A percentile compares a stretch with the other conserved stretches of the same genome.
Conservation (phyloP, 2,113 vertebrate species). For the Dendrocopos noguchii region DNA sequence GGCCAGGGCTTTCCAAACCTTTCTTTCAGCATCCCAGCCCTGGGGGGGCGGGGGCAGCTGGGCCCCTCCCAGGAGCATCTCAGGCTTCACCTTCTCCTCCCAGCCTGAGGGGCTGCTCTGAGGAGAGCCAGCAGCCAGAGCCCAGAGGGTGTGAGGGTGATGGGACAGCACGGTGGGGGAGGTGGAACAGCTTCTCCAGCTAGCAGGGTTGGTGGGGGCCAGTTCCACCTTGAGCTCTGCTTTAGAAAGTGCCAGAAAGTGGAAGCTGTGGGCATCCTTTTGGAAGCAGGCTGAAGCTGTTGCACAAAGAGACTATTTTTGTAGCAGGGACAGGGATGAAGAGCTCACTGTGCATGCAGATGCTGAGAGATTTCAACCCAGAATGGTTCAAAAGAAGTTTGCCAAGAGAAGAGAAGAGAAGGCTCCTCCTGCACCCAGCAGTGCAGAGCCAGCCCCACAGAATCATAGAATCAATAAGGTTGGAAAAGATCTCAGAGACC, state of each 20-base stretch:
- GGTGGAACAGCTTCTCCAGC: not conserved
- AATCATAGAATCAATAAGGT: no score
- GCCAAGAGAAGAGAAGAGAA: slow-evolving; percentile 39
- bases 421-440: not conserved
- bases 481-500: no score
- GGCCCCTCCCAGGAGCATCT: rapidly evolving
- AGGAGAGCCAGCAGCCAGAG: rapidly evolving
- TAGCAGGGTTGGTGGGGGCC: not conserved
- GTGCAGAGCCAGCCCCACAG: not conserved
- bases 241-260: not conserved
- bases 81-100: not conserved
- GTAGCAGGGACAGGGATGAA: slow-evolving; percentile 20
- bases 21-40: not conserved
- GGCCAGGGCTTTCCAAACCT: rapidly evolving
- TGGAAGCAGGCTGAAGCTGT: not conserved
- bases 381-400: slow-evolving; percentile 39
- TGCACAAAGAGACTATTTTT: slow-evolving; percentile 44
- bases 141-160: rapidly evolving
- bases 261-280: not conserved
- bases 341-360: slow-evolving; percentile 36
- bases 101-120: not conserved
- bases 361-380: slow-evolving; percentile 8
- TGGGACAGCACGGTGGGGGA: rapidly evolving
- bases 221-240: not conserved
- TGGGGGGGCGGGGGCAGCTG: rapidly evolving